Percentiles rank a stretch among this genome's conserved stretches.
phyloP scores from a whole-genome alignment of 2,888 invertebrate genomes.

The Galeopsomyia nigrocyanea region DNA sequence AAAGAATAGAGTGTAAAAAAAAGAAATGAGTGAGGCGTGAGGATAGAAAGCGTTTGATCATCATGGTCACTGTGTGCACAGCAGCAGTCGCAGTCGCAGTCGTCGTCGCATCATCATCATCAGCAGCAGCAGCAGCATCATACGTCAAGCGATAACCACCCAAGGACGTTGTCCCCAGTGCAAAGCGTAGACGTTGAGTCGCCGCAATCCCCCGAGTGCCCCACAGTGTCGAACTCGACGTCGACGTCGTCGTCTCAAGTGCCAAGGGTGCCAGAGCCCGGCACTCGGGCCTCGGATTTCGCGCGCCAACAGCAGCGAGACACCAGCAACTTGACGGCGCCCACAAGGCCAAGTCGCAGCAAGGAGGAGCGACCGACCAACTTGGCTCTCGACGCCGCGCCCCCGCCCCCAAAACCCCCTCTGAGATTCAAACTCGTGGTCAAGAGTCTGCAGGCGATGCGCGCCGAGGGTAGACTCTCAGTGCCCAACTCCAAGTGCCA shows the following conservation, averaged over 20 bases:
- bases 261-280: conserved; percentile 29
- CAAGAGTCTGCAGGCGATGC: conserved; percentile 56
- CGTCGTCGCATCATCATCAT: conserved; percentile 28
- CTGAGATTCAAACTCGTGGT: conserved; percentile 57
- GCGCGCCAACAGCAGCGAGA: conserved; percentile 1
- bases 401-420: conserved; percentile 54
- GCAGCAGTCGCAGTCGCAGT: conserved; percentile 13
- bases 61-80: neutral
- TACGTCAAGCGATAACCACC: conserved; percentile 50
- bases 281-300: conserved; percentile 26
- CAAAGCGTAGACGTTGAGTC: conserved; percentile 63
- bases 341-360: conserved; percentile 8
- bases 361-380: conserved; percentile 51
- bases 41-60: no score
- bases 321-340: neutral
- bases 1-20: no score
- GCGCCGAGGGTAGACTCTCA: conserved; percentile 79
- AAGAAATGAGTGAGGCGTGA: no score
- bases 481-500: conserved; percentile 83
- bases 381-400: conserved; percentile 49
- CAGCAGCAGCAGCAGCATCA: conserved; percentile 39
- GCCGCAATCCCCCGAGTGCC: conserved; percentile 62
- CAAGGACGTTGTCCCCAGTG: conserved; percentile 59
- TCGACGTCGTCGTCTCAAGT: neutral
- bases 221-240: neutral